Base-by-base conservation (phyloP, 2,113 vertebrate species). In the Blennius ocellaris region DNA sequence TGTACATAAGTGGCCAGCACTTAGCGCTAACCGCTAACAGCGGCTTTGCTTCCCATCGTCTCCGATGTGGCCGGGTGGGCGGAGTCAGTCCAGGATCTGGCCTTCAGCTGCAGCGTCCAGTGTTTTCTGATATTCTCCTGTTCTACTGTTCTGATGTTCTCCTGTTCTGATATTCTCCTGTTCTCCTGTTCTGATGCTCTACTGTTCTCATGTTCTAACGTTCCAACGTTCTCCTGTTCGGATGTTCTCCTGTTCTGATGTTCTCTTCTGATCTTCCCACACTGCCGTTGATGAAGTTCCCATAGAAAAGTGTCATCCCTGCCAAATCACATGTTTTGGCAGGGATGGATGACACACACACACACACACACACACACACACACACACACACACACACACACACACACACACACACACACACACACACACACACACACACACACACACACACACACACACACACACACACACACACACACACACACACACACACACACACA, bases 371-470 rank as follows among this genome's bases (percentile, higher is more conserved):
- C 56, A 45, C 49, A 44, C 54, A 61, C 21, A 4, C 21, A 30
- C 21, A 4, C 21, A 30, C 21, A 4, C 21, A 30, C 21, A 30
- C 21, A 30, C 21, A 30, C 21, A 30, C 21, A 30, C 21, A 4
- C 21, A 30, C 21, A 4, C 21, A 30, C 21, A 4, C 21, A 30
- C 21, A 30, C 21, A 30, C 21, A 30, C 21, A 30, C 21, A 4
- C 21, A 30, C 21, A 30, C 21, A 30, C 56, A 51, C 49, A 44
- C n/a, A 49, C 40, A 72, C 75, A 72, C 9, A 47, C 48, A 30
- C 6, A 17, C 9, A 52, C 7, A 5, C 58, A 48, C 40, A n/a
- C 2, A 50, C 8, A 9, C 63, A 21, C 57, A 63, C 69, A 61
- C 55, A 64, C 5, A 58, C 8, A 6, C 65, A 52, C 39, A n/a